A percentile compares a stretch with the other conserved stretches of the same genome.
Evolutionary conservation across 2,113 vertebrate species (phyloP).

Genomic region (Spermophilus dauricus): DNA sequence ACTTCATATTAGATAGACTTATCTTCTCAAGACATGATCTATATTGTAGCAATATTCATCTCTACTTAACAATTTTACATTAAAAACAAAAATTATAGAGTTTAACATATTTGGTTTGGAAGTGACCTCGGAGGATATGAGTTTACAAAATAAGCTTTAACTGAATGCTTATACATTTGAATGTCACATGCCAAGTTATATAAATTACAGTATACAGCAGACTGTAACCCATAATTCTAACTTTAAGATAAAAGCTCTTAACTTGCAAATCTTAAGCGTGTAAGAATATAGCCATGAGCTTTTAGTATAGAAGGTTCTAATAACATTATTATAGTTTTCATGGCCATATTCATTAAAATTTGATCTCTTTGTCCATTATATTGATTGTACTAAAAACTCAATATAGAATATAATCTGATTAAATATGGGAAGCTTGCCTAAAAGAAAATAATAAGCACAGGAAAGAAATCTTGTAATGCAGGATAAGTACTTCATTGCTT

Average conservation of each 20-base stretch:
- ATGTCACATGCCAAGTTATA: not conserved
- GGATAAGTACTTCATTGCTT: not conserved
- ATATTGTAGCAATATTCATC: not conserved
- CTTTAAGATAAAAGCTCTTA: not conserved
- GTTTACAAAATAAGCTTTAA: not conserved
- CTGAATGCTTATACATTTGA: not conserved
- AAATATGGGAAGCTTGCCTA: not conserved
- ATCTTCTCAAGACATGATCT: not conserved
- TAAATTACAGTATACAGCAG: not conserved
- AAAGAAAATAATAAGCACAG: conserved; percentile 22
- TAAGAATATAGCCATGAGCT: not conserved
- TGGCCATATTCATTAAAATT: not conserved
- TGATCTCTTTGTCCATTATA: conserved; percentile 1
- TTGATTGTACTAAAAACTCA: not conserved
- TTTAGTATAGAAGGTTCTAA: conserved; percentile 19
- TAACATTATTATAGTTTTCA: not conserved
- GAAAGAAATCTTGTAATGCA: not conserved
- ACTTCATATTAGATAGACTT: not conserved
- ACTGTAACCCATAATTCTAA: not conserved
- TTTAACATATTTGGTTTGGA: not conserved
- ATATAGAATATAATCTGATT: not conserved
- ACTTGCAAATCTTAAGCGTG: not conserved
- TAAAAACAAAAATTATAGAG: not conserved
- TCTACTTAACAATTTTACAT: not conserved
- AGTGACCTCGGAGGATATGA: not conserved